Conservation (phyloP, 2,888 invertebrate genomes). For the Brenthis hecate region DNA sequence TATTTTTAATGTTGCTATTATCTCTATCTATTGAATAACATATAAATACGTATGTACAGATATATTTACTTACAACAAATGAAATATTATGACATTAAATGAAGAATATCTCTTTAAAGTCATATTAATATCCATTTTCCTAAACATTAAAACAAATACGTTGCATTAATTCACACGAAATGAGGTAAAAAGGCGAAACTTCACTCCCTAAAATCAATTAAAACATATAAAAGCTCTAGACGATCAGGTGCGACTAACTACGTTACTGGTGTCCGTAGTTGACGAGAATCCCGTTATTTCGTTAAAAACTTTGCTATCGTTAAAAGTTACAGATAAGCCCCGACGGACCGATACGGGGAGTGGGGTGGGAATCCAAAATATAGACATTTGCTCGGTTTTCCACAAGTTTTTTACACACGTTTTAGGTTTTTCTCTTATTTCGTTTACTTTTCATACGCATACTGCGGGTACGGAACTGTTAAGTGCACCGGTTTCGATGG, state of each 20-base stretch:
- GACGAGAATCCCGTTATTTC: conserved; percentile 76
- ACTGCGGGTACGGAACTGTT: not conserved
- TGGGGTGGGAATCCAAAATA: conserved; percentile 35
- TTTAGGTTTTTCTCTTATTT: not conserved
- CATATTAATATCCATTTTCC: no score
- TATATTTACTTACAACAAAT: no score
- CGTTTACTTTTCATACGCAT: conserved; percentile 1
- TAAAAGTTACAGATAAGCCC: conserved; percentile 77
- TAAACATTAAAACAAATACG: no score
- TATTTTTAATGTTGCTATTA: no score
- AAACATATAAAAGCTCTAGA: conserved; percentile 41
- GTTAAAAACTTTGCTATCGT: conserved; percentile 80
- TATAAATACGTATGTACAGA: no score
- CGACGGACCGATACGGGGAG: conserved; percentile 55
- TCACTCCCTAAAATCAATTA: conserved; percentile 32
- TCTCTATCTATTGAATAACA: no score
- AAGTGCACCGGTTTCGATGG: not conserved
- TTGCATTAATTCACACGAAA: not conserved
- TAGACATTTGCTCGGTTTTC: conserved; percentile 19
- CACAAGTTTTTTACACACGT: not conserved
- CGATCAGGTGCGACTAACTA: conserved; percentile 62
- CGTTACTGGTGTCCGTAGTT: conserved; percentile 60
- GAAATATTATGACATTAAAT: no score
- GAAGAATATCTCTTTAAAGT: no score
- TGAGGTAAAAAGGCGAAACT: conserved; percentile 7